Evolutionary conservation across 2,113 vertebrate species (phyloP), one percentile per base, ranked within the genome.

Genomic region (Solea solea): DNA sequence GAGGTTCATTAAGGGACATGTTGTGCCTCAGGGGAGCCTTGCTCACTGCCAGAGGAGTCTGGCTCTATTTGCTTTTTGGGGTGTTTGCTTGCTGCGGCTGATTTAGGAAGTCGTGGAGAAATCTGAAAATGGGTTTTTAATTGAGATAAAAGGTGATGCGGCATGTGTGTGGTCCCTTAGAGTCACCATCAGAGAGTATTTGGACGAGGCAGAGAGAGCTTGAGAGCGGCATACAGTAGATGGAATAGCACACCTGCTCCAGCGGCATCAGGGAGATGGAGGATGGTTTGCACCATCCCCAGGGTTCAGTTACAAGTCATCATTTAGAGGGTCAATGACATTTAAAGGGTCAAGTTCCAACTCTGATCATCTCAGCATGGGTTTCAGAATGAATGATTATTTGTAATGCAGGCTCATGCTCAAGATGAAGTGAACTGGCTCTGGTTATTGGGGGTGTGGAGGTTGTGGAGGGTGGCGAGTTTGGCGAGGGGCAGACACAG

Each of bases 1-100:
- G 88, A 83, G 90, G 82, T 91, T 92, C 88, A 91, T 91, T 92
- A 92, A 89, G 82, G 85, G 86, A 90, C 90, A 85, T 61, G 69
- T 68, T 60, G 58, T 7, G 51, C 90, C 91, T 85, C 85, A 34
- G 59, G 87, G 85, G 87, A 78, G 80, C 60, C 63, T 21, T 45
- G 15, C 63, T 82, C 58, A 62, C 78, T 80, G 82, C 85, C 72
- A 81, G 70, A 78, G 82, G 82, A 86, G 68, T 62, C 58, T 64
- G 59, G 76, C 82, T 74, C 78, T 78, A 63, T 81, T 78, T 28
- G 42, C 67, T 78, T 82, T 82, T 86, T 62, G 48, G 72, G 88
- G 76, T 81, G 87, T 87, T 88, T 92, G 74, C 87, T 83, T 83
- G 76, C 73, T 66, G 64, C 27, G 74, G 86, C 81, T 85, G 78